These are phyloP conservation scores for Phalera bucephala DNA, from an alignment of 2,888 invertebrate species.

Conservation along the genomic window DNA sequence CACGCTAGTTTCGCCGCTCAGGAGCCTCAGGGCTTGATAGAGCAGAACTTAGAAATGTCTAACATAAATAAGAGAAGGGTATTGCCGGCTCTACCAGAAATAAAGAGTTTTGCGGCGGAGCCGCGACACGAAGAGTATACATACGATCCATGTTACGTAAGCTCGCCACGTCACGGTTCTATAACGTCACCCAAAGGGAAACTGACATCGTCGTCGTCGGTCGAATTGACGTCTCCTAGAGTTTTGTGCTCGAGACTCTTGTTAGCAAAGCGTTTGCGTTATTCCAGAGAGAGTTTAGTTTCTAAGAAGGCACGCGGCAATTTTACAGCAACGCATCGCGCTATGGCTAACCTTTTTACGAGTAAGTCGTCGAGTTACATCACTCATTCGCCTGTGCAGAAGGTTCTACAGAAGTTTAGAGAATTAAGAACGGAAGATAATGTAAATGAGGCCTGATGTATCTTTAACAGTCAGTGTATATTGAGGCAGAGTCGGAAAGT, in stretches of 20 bases:
- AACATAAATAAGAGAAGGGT: slow-evolving; percentile 30
- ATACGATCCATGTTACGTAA: slow-evolving; percentile 57
- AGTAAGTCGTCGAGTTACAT: slow-evolving; percentile 46
- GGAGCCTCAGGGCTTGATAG: slow-evolving; percentile 55
- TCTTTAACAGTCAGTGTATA: no score
- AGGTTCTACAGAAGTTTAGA: slow-evolving; percentile 58
- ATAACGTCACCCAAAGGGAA: slow-evolving; percentile 41
- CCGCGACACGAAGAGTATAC: slow-evolving; percentile 43
- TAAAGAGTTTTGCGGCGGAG: slow-evolving; percentile 31
- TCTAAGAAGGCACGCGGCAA: slow-evolving; percentile 20
- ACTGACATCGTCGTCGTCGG: slow-evolving; percentile 50
- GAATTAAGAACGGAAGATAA: slow-evolving; percentile 50
- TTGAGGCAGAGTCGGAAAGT: no score
- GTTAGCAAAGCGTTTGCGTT: slow-evolving; percentile 37
- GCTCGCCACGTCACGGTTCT: slow-evolving; percentile 58
- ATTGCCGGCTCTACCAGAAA: slow-evolving; percentile 54
- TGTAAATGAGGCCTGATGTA: no score
- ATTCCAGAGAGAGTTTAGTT: slow-evolving; percentile 34
- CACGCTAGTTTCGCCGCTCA: slow-evolving; percentile 52
- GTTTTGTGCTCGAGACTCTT: slow-evolving; percentile 53
- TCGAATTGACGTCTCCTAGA: slow-evolving; percentile 49
- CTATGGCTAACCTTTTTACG: slow-evolving; percentile 35
- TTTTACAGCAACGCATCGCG: slow-evolving; percentile 10
- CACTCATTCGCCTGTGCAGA: slow-evolving; percentile 52
- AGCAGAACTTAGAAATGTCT: slow-evolving; percentile 23